Evolutionary conservation across 2,113 vertebrate genomes (phyloP).

Genomic region (Rissa tridactyla): DNA sequence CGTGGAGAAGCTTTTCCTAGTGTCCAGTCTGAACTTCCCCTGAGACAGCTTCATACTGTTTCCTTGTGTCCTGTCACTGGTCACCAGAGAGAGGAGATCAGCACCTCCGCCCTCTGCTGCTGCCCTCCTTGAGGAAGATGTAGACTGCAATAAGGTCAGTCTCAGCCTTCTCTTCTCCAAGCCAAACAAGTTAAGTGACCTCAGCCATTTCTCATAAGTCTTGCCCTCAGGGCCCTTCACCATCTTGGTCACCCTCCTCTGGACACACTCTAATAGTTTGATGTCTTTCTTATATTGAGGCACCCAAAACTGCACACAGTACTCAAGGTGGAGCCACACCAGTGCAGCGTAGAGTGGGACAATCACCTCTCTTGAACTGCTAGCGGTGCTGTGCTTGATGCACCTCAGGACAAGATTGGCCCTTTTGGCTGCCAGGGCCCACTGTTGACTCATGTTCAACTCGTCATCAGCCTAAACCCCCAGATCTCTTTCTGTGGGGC

Average conservation of each 20-base stretch:
- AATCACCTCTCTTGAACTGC: accelerated
- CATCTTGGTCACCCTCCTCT: not conserved
- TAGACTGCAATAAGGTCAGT: no score
- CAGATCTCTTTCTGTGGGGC: not conserved
- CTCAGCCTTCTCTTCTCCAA: not conserved
- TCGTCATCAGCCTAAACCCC: not conserved
- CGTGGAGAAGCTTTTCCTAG: not conserved
- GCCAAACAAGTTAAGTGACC: not conserved
- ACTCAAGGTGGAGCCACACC: accelerated
- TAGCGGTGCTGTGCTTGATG: not conserved
- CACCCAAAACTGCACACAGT: not conserved
- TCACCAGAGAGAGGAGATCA: not conserved
- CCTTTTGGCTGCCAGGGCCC: not conserved
- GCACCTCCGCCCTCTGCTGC: accelerated
- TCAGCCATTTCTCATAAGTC: not conserved
- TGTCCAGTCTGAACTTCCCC: not conserved
- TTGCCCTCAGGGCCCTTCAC: not conserved
- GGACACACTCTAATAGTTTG: not conserved
- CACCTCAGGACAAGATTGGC: not conserved
- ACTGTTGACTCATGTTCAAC: not conserved
- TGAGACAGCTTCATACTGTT: not conserved
- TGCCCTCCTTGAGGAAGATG: not conserved
- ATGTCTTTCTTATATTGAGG: not conserved
- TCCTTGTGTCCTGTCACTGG: accelerated
- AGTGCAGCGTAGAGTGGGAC: not conserved